Conservation (phyloP, 2,797 vertebrate species). For the Silurus lanzhouensis region DNA sequence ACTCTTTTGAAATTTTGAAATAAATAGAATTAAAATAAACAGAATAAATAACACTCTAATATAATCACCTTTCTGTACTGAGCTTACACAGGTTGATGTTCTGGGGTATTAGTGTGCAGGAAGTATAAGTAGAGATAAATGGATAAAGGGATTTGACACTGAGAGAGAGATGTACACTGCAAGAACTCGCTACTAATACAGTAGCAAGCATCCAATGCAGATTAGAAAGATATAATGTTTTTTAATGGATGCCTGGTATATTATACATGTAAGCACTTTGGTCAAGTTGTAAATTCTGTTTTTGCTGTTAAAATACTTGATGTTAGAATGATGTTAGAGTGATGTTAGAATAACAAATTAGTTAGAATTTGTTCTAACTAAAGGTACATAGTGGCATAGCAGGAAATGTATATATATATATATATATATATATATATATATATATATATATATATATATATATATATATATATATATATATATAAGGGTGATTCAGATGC, state of each 20-base stretch:
- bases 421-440: no score
- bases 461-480: no score
- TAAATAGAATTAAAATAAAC: neutral
- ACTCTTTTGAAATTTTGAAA: neutral
- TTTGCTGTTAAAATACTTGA: neutral
- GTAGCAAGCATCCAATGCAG: neutral
- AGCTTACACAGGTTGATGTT: slow-evolving; percentile 21
- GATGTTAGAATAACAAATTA: neutral
- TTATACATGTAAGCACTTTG: neutral
- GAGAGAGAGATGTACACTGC: slow-evolving; percentile 24
- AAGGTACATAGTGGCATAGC: no score
- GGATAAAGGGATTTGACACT: slow-evolving; percentile 46
- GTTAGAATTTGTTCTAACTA: neutral
- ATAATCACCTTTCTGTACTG: neutral
- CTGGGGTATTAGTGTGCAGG: slow-evolving; percentile 38
- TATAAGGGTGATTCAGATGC: neutral
- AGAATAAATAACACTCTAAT: neutral
- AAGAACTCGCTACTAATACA: neutral
- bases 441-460: no score
- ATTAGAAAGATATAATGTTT: no score
- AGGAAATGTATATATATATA: no score
- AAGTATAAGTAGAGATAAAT: slow-evolving; percentile 43
- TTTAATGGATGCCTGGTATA: neutral
- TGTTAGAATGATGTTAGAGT: neutral
- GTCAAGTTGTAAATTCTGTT: neutral